A percentile compares a stretch with the other conserved stretches of the same genome.
phyloP scores from a whole-genome alignment of 2,113 vertebrate genomes.

The Cygnus atratus region DNA sequence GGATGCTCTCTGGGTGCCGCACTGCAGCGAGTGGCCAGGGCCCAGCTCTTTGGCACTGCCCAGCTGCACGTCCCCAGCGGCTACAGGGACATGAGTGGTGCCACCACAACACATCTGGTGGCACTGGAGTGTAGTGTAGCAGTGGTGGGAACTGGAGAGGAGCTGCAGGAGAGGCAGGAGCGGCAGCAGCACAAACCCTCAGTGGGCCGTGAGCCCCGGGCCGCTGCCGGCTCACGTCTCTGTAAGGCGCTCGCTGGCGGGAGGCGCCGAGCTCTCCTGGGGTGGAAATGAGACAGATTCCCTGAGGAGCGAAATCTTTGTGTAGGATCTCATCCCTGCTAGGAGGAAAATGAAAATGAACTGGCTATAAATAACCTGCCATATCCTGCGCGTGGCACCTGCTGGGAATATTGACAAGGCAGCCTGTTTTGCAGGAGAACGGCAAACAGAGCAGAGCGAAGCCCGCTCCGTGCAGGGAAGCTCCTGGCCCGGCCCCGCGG shows the following conservation, averaged over 20 bases:
- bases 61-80: neutral
- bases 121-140: neutral
- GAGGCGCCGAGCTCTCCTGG: neutral
- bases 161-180: neutral
- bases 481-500: neutral
- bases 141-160: neutral
- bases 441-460: neutral
- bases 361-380: constrained; percentile 51
- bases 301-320: constrained; percentile 7
- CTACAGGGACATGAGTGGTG: too few species aligned
- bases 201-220: neutral
- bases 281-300: constrained; percentile 31
- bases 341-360: constrained; percentile 42
- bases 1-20: too few species aligned
- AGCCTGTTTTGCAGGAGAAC: neutral
- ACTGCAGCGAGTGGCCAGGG: too few species aligned
- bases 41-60: too few species aligned
- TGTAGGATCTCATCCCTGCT: constrained; percentile 20
- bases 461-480: neutral
- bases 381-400: constrained; percentile 10
- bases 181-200: neutral
- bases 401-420: constrained; percentile 37
- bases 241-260: constrained; percentile 5
- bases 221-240: neutral
- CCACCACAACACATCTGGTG: neutral